These are phyloP conservation scores for Melanostoma scalare DNA, from an alignment of 2,888 invertebrate species.

Conservation along the genomic window DNA sequence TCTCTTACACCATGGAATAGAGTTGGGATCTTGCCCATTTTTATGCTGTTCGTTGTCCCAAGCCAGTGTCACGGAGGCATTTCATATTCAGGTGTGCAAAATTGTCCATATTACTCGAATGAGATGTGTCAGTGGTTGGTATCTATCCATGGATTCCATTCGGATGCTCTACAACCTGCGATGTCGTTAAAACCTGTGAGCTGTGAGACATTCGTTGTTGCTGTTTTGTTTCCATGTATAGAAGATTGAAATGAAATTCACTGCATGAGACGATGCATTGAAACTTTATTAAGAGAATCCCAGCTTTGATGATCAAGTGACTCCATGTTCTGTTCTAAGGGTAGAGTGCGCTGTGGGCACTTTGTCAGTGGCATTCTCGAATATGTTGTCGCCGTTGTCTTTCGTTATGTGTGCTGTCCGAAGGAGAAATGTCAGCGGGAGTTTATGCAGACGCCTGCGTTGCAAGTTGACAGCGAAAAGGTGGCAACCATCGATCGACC, in stretches of 20 bases:
- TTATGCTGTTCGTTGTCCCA: background rate
- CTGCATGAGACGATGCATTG: too few relatives aligned
- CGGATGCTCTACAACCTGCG: constrained; percentile 19
- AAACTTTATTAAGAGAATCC: too few relatives aligned
- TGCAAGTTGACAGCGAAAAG: constrained; percentile 70
- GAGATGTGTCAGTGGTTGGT: constrained; percentile 59
- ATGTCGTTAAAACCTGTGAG: constrained; percentile 27
- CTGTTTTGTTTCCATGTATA: constrained; percentile 3
- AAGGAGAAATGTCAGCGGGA: constrained; percentile 71
- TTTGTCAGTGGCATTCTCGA: constrained; percentile 59
- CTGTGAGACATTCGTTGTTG: background rate
- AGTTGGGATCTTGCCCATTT: constrained; percentile 8
- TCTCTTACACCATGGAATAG: constrained; percentile 50
- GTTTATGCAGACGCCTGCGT: constrained; percentile 50
- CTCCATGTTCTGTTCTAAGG: too few relatives aligned
- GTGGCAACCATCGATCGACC: constrained; percentile 68
- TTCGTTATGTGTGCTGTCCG: constrained; percentile 43
- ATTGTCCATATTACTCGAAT: constrained; percentile 64
- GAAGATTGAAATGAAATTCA: too few relatives aligned
- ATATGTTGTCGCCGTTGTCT: constrained; percentile 67
- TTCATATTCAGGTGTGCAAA: constrained; percentile 67
- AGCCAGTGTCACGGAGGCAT: constrained; percentile 39
- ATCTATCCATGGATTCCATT: constrained; percentile 2
- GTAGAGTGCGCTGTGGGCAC: background rate
- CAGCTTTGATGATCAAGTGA: too few relatives aligned